Evolutionary conservation across 2,888 invertebrate genomes (phyloP), one percentile per base, ranked within the genome.

Genomic region (Thecophora atra): DNA sequence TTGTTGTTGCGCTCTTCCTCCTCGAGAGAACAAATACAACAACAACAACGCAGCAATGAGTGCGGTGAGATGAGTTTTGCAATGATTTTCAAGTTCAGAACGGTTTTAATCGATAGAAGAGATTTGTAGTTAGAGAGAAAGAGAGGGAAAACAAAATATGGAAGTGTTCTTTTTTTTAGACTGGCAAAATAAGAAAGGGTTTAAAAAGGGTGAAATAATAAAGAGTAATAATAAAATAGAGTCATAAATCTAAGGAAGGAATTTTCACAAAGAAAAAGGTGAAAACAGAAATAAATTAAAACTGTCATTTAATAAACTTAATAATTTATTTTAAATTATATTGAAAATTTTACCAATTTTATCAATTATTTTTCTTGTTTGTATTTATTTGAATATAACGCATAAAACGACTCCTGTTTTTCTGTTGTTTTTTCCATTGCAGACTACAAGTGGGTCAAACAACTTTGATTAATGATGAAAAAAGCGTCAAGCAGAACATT

Each of bases 401-500:
- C n/a, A 37, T 1, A 1, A 1, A 1, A 47, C 47, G 15, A n/a
- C 4, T n/a, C 28, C 17, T 30, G 30, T 60, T 19, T 15, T 60
- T 30, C n/a, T n/a, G 19, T 64, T 64, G 13, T 17, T 37, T 2
- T 54, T 66, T 66, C 19, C 3, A 2, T 66, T 68, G 7, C 56
- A 68, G 68, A 56, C 68, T 68, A 56, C 47, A 21, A 52, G 28
- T 30, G 58, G 37, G n/a, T 68, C 56, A 68, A 19, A 30, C 51
- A 37, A 44, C 56, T 56, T 68, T 58, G 56, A 58, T 42, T 26
- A 56, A 68, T 42, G 68, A 72, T 74, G 77, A 78, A 75, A 76
- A 77, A 42, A 67, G 64, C 77, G 77, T 75, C 73, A 76, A 76
- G 70, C 76, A 70, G 54, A 70, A 73, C 70, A 74, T 71, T 76